These are phyloP conservation scores for Volucella inanis DNA, from an alignment of 2,888 invertebrate species.

Conservation along the genomic window DNA sequence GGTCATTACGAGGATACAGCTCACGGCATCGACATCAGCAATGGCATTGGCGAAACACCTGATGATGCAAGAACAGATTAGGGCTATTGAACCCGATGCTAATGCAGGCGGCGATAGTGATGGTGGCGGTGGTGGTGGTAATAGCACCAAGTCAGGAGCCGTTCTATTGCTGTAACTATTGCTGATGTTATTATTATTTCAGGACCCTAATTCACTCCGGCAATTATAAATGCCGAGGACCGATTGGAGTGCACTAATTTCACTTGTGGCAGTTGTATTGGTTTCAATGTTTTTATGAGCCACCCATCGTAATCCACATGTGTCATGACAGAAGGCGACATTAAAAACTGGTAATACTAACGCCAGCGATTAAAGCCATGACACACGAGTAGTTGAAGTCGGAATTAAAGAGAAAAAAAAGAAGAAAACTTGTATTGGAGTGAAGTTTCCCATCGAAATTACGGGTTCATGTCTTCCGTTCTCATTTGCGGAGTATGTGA, in stretches of 20 bases:
- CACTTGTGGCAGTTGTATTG: slow-evolving; percentile 46
- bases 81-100: slow-evolving; percentile 57
- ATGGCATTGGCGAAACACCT: slow-evolving; percentile 21
- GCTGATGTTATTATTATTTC: slow-evolving; percentile 37
- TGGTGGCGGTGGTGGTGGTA: too few relatives aligned
- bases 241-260: slow-evolving; percentile 55
- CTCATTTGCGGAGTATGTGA: slow-evolving; percentile 44
- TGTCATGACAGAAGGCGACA: slow-evolving; percentile 2
- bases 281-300: slow-evolving; percentile 19
- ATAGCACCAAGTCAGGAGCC: too few relatives aligned
- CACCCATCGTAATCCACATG: slow-evolving; percentile 15
- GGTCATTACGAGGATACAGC: slow-evolving; percentile 60
- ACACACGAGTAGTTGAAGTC: background rate
- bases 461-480: slow-evolving; percentile 42
- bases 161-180: background rate
- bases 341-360: too few relatives aligned
- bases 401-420: background rate
- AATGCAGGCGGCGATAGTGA: background rate
- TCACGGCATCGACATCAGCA: background rate
- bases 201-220: slow-evolving; percentile 53
- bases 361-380: too few relatives aligned
- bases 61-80: slow-evolving; percentile 59
- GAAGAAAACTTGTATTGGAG: slow-evolving; percentile 13
- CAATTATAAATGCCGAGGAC: slow-evolving; percentile 47
- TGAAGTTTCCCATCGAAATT: slow-evolving; percentile 43